phyloP scores from a whole-genome alignment of 2,797 vertebrate genomes.

The Fratercula arctica region DNA sequence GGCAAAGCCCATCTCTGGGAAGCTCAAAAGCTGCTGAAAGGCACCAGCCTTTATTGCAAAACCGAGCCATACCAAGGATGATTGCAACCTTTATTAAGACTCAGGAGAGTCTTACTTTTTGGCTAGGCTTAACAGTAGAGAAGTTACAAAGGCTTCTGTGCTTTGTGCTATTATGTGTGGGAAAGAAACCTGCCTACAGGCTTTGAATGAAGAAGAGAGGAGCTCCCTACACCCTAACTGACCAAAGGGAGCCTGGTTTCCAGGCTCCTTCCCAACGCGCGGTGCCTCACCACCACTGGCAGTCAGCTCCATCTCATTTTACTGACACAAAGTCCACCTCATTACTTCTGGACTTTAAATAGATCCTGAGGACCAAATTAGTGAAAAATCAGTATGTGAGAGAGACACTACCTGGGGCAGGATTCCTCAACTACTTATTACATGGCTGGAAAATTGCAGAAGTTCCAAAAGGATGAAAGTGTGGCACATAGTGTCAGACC shows the following conservation, averaged over 20 bases:
- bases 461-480: background rate
- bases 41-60: background rate
- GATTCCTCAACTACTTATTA: background rate
- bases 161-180: background rate
- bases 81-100: background rate
- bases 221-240: background rate
- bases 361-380: background rate
- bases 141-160: background rate
- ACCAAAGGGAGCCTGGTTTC: background rate
- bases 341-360: background rate
- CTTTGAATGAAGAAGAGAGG: background rate
- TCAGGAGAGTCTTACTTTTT: background rate
- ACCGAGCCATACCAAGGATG: background rate
- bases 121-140: background rate
- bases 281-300: background rate
- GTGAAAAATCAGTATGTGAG: background rate
- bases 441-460: background rate
- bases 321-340: background rate
- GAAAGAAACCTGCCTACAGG: background rate
- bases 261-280: background rate
- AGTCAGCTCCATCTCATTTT: background rate
- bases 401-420: background rate
- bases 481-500: rapidly evolving
- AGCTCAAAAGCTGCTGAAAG: background rate
- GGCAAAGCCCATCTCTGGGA: background rate